Evolutionary conservation across 2,113 vertebrate species (phyloP).

Genomic region (Nerophis lumbriciformis): DNA sequence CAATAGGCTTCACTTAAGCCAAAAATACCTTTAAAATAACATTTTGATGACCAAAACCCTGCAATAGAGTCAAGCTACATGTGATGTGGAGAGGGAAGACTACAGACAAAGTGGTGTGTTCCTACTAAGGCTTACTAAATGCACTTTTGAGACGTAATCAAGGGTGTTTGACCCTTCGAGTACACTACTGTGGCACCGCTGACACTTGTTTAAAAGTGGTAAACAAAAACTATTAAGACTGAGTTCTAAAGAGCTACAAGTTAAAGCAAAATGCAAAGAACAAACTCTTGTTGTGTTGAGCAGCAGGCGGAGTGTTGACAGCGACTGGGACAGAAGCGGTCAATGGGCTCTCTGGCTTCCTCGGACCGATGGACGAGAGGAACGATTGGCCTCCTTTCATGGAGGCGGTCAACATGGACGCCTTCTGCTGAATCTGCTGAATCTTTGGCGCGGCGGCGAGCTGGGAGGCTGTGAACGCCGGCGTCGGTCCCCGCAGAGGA

Average conservation of each 20-base stretch:
- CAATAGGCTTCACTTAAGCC: too few species aligned
- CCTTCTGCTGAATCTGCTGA: slow-evolving; percentile 49
- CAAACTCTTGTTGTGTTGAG: slow-evolving; percentile 30
- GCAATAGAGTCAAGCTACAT: too few species aligned
- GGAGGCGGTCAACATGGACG: slow-evolving; percentile 40
- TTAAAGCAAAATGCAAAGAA: slow-evolving; percentile 29
- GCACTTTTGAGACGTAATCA: too few species aligned
- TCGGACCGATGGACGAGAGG: slow-evolving; percentile 26
- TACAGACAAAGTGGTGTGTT: too few species aligned
- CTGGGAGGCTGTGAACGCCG: slow-evolving; percentile 17
- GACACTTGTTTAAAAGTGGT: too few species aligned
- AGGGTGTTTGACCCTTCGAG: too few species aligned
- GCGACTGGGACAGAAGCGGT: background rate
- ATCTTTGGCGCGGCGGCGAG: slow-evolving; percentile 21
- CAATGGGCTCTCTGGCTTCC: slow-evolving; percentile 17
- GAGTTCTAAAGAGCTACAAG: background rate
- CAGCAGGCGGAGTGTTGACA: slow-evolving; percentile 16
- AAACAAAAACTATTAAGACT: too few species aligned
- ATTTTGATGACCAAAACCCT: too few species aligned
- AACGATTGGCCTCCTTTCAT: slow-evolving; percentile 58
- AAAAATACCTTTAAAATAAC: too few species aligned
- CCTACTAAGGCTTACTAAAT: too few species aligned
- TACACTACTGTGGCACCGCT: too few species aligned
- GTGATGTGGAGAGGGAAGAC: too few species aligned
- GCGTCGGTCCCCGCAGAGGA: slow-evolving; percentile 36